Conservation (phyloP, 2,113 vertebrate genomes). For the Indicator maculatus region DNA sequence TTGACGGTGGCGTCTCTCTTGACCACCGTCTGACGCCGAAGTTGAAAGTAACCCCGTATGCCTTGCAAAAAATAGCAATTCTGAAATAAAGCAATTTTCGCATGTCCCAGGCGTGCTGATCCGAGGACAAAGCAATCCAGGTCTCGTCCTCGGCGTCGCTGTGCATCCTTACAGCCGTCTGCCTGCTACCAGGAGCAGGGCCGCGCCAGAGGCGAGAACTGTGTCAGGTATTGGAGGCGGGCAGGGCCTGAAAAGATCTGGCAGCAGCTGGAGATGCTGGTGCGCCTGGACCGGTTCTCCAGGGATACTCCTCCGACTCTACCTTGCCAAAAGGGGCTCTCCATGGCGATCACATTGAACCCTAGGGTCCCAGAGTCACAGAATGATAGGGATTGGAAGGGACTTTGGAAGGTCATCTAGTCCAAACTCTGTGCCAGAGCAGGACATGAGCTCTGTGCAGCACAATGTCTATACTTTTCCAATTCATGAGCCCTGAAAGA, state of each 20-base stretch:
- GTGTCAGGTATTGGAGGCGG: too few relatives aligned
- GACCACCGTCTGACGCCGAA: not conserved
- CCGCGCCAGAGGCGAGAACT: not conserved
- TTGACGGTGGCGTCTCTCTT: rapidly evolving
- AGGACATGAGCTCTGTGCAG: not conserved
- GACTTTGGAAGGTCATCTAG: too few relatives aligned
- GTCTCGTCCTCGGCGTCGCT: not conserved
- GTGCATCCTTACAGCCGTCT: not conserved
- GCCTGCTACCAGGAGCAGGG: not conserved
- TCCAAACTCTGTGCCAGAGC: too few relatives aligned
- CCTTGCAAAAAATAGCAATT: rapidly evolving
- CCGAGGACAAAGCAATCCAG: not conserved
- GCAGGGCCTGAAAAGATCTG: not conserved
- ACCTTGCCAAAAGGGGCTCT: not conserved
- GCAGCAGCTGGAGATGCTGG: not conserved
- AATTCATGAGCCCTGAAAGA: rapidly evolving
- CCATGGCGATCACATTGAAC: rapidly evolving
- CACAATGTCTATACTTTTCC: rapidly evolving
- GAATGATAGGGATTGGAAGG: too few relatives aligned
- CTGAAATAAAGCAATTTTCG: not conserved
- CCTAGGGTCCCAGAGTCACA: not conserved
- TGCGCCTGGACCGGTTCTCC: not conserved
- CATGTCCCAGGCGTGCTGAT: too few relatives aligned
- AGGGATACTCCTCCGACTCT: too few relatives aligned
- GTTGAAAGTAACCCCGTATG: rapidly evolving